Conservation (phyloP, 2,888 invertebrate species). For the Clitarchus hookeri region DNA sequence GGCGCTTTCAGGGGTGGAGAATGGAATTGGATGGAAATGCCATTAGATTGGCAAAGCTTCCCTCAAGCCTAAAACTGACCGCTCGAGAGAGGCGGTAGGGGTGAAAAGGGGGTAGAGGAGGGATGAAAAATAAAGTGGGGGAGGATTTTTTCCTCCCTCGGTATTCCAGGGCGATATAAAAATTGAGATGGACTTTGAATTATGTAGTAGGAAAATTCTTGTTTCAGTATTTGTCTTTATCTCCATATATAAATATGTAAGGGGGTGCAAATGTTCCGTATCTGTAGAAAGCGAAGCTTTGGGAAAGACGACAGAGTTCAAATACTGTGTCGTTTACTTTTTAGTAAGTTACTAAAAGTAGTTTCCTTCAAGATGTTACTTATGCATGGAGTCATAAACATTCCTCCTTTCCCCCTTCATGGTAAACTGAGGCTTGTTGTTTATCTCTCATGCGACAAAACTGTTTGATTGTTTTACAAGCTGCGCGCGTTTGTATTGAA, state of each 20-base stretch:
- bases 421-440: too few species aligned
- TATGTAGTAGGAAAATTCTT: conserved; percentile 53
- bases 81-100: conserved; percentile 25
- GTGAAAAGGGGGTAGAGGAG: background rate
- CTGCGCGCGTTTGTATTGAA: too few species aligned
- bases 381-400: too few species aligned
- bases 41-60: conserved; percentile 38
- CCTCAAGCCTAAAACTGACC: conserved; percentile 37
- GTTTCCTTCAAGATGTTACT: background rate
- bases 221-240: conserved; percentile 34
- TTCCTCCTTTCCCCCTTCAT: too few species aligned
- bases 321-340: background rate
- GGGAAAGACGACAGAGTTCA: background rate
- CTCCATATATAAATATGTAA: conserved; percentile 39
- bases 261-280: background rate
- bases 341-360: background rate
- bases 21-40: conserved; percentile 40
- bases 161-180: conserved; percentile 55
- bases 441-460: too few species aligned
- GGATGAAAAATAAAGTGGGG: conserved; percentile 26
- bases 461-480: too few species aligned
- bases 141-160: conserved; percentile 28
- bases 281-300: background rate
- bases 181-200: conserved; percentile 59
- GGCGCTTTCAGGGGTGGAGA: conserved; percentile 28